Conservation (phyloP, 1,140 invertebrate species). For the Brachionus paranguensis region DNA sequence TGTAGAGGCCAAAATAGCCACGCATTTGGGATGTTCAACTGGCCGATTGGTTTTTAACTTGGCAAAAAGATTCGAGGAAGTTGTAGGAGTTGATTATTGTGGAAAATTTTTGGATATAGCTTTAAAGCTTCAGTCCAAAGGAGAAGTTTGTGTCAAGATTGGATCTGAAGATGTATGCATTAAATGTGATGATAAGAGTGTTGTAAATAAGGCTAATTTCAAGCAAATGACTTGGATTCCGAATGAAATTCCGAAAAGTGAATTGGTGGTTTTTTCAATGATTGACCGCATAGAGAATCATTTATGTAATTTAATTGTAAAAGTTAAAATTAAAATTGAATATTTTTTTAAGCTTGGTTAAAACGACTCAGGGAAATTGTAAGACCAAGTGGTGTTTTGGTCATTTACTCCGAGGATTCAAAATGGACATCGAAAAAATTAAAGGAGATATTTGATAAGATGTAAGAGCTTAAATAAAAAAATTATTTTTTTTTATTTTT, state of each 20-base stretch:
- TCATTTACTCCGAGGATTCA: neutral
- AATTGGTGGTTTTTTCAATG: conserved; percentile 19
- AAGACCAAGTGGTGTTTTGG: neutral
- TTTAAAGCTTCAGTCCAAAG: neutral
- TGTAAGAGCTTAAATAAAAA: neutral
- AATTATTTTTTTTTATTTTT: neutral
- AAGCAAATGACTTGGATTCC: conserved; percentile 39
- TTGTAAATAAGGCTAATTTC: neutral
- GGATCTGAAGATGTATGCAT: neutral
- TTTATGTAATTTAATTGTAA: neutral
- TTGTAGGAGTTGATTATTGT: conserved; percentile 36
- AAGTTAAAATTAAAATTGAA: too few relatives aligned
- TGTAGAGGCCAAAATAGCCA: conserved; percentile 6
- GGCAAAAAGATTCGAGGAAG: conserved; percentile 14
- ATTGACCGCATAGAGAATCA: conserved; percentile 1
- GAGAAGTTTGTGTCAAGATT: neutral
- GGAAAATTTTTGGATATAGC: conserved; percentile 24
- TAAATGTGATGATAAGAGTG: neutral
- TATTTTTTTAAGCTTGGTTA: conserved; percentile 13
- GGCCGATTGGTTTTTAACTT: conserved; percentile 30
- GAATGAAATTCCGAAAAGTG: conserved; percentile 36
- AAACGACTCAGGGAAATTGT: conserved; percentile 20
- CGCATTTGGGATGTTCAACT: conserved; percentile 24
- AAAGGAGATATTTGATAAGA: neutral
- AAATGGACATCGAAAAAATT: neutral